Evolutionary conservation across 2,113 vertebrate genomes (phyloP), one percentile per base, ranked within the genome.

Genomic region (Sinocyclocheilus rhinocerous): DNA sequence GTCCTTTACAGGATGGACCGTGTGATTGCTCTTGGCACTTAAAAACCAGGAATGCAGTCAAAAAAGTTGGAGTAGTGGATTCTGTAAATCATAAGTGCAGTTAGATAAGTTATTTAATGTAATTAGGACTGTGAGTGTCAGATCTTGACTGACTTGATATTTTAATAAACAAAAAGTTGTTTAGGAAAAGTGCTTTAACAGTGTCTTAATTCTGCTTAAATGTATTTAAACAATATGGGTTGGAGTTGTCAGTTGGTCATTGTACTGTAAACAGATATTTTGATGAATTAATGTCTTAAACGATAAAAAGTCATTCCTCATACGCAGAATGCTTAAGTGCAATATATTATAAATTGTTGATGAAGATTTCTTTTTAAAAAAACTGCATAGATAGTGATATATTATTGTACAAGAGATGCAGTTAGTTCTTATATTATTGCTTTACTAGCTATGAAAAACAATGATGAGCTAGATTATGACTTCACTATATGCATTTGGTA

Each of bases 271-370:
- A 67, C 52, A 18, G n/a, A 42, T 76, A 76, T 81, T 80, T 77
- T 77, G 45, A 29, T 52, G 9, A 78, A 72, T 45, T 29, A 76
- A 67, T 75, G 48, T 83, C 55, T 52, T 88, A 78, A 83, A 9
- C 72, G 48, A 78, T 59, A 77, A 61, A 84, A 85, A 85, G 26
- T 61, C 6, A 55, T 79, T 88, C n/a, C 65, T 86, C 70, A 36
- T 80, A 69, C 20, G 67, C 77, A 81, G 70, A 65, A 33, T 80
- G 33, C 42, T 80, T 42, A 86, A 70, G 78, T 84, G 84, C 67
- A 84, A 81, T 76, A 80, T 65, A 48, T 45, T 57, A 85, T 85
- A 12, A 52, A 85, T 55, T 77, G 3, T 0, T 20, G 59, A 85
- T 61, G 2, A 15, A 29, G 59, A 85, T 50, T 69, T 75, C 39